A percentile compares a stretch with the other conserved stretches of the same genome.
Conservation (phyloP, 2,888 invertebrate species). For the Empis stercorea region DNA sequence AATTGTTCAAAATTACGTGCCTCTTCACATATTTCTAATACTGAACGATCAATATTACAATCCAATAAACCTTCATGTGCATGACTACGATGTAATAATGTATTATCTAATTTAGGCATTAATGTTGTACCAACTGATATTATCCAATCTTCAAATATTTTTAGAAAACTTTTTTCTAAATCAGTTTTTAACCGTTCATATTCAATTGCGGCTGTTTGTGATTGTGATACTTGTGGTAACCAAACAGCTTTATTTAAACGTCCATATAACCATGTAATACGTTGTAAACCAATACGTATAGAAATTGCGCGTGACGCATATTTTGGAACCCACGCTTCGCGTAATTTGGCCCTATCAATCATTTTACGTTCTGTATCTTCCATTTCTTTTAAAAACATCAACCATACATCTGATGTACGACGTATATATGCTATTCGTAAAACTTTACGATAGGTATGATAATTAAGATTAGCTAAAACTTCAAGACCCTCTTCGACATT, state of each 20-base stretch:
- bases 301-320: slow-evolving; percentile 60
- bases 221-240: slow-evolving; percentile 60
- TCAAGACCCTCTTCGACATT: slow-evolving; percentile 73
- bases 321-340: slow-evolving; percentile 54
- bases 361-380: slow-evolving; percentile 59
- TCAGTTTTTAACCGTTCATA: slow-evolving; percentile 20
- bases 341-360: slow-evolving; percentile 44
- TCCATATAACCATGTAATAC: slow-evolving; percentile 46
- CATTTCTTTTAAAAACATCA: slow-evolving; percentile 62
- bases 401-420: slow-evolving; percentile 55
- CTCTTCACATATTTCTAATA: slow-evolving; percentile 58
- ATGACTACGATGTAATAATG: slow-evolving; percentile 56
- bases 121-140: slow-evolving; percentile 48
- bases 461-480: slow-evolving; percentile 60
- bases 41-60: slow-evolving; percentile 59
- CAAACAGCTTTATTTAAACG: slow-evolving; percentile 62
- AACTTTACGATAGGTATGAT: slow-evolving; percentile 62
- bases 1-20: slow-evolving; percentile 60
- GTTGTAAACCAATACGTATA: slow-evolving; percentile 52
- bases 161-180: slow-evolving; percentile 36
- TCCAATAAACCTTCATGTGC: slow-evolving; percentile 53
- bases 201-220: slow-evolving; percentile 48
- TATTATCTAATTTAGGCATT: slow-evolving; percentile 47
- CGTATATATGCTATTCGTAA: slow-evolving; percentile 54
- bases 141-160: slow-evolving; percentile 44